A percentile compares a stretch with the other conserved stretches of the same genome.
These are phyloP conservation scores for Stigmatopora nigra DNA, from an alignment of 2,113 vertebrate species.

Conservation along the genomic window DNA sequence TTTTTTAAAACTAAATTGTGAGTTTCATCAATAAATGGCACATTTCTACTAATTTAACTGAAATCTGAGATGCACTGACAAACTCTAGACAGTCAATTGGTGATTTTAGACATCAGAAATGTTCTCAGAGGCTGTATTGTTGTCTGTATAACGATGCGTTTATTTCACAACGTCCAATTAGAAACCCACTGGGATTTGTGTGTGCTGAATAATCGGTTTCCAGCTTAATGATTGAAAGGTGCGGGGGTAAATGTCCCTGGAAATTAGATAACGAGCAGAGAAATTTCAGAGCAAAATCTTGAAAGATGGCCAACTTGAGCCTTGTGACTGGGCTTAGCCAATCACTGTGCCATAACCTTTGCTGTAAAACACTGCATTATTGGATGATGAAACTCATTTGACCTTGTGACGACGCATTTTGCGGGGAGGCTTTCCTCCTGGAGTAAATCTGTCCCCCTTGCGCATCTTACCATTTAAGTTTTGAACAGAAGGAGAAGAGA, in stretches of 20 bases:
- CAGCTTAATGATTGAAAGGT: neutral
- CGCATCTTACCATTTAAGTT: neutral
- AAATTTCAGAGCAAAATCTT: neutral
- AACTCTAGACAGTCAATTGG: constrained; percentile 32
- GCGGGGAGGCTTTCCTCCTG: neutral
- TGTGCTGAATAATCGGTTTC: neutral
- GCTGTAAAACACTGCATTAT: neutral
- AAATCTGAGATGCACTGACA: constrained; percentile 48
- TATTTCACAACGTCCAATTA: constrained; percentile 1
- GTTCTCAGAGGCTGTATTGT: constrained; percentile 28
- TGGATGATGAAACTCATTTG: neutral
- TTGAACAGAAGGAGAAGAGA: neutral
- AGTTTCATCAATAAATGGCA: constrained; percentile 51
- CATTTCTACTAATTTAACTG: constrained; percentile 56
- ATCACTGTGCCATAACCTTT: neutral
- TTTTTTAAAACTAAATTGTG: neutral
- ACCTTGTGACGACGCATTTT: neutral
- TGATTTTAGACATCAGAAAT: constrained; percentile 16
- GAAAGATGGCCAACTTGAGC: neutral
- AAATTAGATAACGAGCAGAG: neutral
- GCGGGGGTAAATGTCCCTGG: neutral
- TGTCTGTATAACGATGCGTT: constrained; percentile 20
- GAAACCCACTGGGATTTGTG: constrained; percentile 27
- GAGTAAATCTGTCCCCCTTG: too few species aligned
- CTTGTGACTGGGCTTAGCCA: neutral